A percentile compares a stretch with the other conserved stretches of the same genome.
Conservation (phyloP, 2,888 invertebrate species). For the Limnephilus lunatus region DNA sequence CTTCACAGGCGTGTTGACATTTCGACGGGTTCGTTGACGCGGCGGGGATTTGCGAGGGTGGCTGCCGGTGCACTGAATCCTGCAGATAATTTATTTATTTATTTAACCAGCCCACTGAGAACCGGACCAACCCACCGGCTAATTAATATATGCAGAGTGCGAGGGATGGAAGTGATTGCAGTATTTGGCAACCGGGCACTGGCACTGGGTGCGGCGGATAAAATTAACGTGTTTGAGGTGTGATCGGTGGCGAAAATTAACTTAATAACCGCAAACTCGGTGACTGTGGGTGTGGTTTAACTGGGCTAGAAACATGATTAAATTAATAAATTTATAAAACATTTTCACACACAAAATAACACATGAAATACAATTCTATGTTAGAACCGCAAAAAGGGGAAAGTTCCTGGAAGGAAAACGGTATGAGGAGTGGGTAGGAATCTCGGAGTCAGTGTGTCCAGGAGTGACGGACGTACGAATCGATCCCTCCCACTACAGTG, state of each 20-base stretch:
- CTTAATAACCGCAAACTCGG: background rate
- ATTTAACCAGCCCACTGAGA: background rate
- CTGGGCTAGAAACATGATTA: background rate
- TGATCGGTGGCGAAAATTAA: background rate
- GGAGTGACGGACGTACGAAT: too few relatives aligned
- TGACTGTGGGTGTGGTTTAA: background rate
- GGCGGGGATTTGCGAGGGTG: constrained; percentile 5
- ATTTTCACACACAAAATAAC: too few relatives aligned
- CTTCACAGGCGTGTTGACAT: background rate
- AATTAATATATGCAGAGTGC: constrained; percentile 2
- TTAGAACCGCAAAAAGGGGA: too few relatives aligned
- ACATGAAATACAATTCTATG: too few relatives aligned
- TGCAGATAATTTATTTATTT: constrained; percentile 5
- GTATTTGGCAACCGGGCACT: background rate
- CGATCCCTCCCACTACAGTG: too few relatives aligned
- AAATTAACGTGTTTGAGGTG: background rate
- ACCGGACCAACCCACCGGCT: constrained; percentile 5
- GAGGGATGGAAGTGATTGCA: constrained; percentile 10
- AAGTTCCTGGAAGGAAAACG: too few relatives aligned
- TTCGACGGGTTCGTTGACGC: background rate
- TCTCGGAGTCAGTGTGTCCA: too few relatives aligned
- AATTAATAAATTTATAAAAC: background rate
- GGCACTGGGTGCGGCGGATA: background rate
- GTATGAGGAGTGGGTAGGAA: too few relatives aligned
- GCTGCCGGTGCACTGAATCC: background rate